Percentiles rank a stretch among this genome's conserved stretches.
These are phyloP conservation scores for Epinephelus awoara DNA, from an alignment of 2,797 vertebrate genomes.

Conservation along the genomic window DNA sequence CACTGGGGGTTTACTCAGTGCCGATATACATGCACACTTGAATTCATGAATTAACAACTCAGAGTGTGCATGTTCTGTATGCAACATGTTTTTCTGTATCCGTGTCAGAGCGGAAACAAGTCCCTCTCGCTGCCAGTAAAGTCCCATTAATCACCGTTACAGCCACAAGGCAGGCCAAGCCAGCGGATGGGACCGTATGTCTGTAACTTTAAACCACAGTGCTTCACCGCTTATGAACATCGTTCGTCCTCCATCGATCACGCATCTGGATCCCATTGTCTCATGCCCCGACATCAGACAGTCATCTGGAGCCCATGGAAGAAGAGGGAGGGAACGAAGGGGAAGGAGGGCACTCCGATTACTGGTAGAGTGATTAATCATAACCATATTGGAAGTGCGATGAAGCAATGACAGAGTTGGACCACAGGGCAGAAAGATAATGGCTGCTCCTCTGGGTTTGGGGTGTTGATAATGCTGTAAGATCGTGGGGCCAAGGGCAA, in stretches of 20 bases:
- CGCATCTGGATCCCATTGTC: conserved; percentile 85
- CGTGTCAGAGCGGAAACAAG: conserved; percentile 67
- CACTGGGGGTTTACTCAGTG: neutral
- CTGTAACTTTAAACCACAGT: conserved; percentile 82
- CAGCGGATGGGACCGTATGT: conserved; percentile 63
- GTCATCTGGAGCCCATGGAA: conserved; percentile 80
- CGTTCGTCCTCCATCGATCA: conserved; percentile 80
- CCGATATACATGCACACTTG: conserved; percentile 37
- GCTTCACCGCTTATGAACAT: conserved; percentile 74
- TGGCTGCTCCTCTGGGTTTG: conserved; percentile 48
- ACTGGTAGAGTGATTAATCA: conserved; percentile 82
- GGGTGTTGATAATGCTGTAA: conserved; percentile 47
- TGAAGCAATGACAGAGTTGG: conserved; percentile 70
- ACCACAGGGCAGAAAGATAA: conserved; percentile 70
- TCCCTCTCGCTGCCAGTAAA: conserved; percentile 75
- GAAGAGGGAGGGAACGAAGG: conserved; percentile 55
- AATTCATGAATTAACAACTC: conserved; percentile 46
- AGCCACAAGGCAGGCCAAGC: conserved; percentile 62
- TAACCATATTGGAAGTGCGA: conserved; percentile 71
- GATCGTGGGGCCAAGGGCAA: conserved; percentile 31
- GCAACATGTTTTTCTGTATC: conserved; percentile 57
- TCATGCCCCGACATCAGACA: conserved; percentile 78
- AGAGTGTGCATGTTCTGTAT: conserved; percentile 29
- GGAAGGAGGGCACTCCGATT: conserved; percentile 78
- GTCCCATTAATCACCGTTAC: conserved; percentile 80